A percentile compares a stretch with the other conserved stretches of the same genome.
phyloP scores from a whole-genome alignment of 2,888 invertebrate genomes.

The Monochamus alternatus region DNA sequence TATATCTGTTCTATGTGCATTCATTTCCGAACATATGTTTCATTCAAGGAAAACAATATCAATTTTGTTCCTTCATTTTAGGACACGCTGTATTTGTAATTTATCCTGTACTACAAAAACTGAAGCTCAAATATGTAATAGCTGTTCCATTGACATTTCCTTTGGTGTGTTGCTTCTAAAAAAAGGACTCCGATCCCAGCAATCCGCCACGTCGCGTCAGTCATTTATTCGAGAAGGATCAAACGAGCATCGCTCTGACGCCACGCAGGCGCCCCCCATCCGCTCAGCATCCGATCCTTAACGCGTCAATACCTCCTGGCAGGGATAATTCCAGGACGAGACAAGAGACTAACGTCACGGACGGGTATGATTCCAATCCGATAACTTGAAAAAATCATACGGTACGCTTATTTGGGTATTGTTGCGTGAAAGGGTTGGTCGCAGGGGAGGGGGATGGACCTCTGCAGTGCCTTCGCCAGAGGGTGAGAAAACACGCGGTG shows the following conservation, averaged over 20 bases:
- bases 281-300: constrained; percentile 36
- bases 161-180: too few species aligned
- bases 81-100: too few species aligned
- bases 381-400: not conserved
- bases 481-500: not conserved
- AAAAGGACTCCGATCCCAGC: too few species aligned
- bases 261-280: not conserved
- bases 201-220: too few species aligned
- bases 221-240: too few species aligned
- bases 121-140: too few species aligned
- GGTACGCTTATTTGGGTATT: not conserved
- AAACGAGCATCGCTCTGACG: not conserved
- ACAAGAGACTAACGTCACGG: not conserved
- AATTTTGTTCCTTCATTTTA: too few species aligned
- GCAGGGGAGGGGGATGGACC: constrained; percentile 36
- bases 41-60: too few species aligned
- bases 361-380: not conserved
- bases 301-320: constrained; percentile 45
- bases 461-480: constrained; percentile 44
- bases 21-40: too few species aligned
- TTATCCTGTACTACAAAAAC: too few species aligned
- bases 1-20: too few species aligned
- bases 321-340: not conserved
- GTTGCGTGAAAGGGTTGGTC: not conserved
- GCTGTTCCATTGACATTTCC: too few species aligned